Conservation (phyloP, 2,797 vertebrate genomes). For the Sebastes wilsoni region DNA sequence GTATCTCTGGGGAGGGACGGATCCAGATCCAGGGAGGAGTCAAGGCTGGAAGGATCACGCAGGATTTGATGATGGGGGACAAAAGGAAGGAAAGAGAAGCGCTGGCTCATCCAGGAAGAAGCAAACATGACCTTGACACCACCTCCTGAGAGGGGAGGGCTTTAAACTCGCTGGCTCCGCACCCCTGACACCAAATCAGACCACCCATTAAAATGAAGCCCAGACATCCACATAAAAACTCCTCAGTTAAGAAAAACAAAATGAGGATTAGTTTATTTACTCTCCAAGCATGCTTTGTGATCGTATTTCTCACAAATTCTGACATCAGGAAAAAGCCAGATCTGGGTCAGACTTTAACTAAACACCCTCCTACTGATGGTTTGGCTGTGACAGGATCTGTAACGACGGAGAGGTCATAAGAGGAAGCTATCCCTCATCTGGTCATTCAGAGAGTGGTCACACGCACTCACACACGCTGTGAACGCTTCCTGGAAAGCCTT, state of each 20-base stretch:
- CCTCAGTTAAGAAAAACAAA: conserved; percentile 6
- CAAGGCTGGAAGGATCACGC: conserved; percentile 18
- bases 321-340: neutral
- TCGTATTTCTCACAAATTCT: conserved; percentile 24
- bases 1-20: neutral
- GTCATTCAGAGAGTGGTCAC: conserved; percentile 20
- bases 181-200: conserved; percentile 23
- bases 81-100: conserved; percentile 60
- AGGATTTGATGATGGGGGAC: conserved; percentile 31
- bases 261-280: conserved; percentile 30
- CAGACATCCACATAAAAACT: neutral
- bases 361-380: conserved; percentile 17
- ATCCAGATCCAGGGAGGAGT: conserved; percentile 22
- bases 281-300: conserved; percentile 8
- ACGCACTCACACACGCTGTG: conserved; percentile 3
- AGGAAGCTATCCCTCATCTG: conserved; percentile 61
- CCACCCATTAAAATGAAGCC: conserved; percentile 35
- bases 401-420: conserved; percentile 24
- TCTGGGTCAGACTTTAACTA: conserved; percentile 13
- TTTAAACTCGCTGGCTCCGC: conserved; percentile 26
- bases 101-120: conserved; percentile 57
- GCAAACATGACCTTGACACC: conserved; percentile 52
- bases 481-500: conserved; percentile 40
- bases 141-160: conserved; percentile 34
- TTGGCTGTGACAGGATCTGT: conserved; percentile 1